phyloP scores from a whole-genome alignment of 35 echinoderm and acorn worm genomes.

The Lytechinus pictus region DNA sequence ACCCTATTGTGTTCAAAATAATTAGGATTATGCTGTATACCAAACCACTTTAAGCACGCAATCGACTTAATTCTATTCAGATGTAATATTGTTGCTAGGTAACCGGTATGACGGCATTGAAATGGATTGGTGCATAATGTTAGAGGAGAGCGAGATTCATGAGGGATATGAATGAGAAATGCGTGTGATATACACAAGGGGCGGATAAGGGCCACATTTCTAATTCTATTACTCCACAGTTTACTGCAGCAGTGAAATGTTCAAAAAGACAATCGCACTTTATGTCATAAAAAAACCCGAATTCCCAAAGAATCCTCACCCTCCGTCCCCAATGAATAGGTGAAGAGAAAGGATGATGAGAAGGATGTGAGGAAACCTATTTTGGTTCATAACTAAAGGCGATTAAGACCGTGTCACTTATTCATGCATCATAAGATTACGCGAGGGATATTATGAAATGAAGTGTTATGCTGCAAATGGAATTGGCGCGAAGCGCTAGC shows the following conservation, averaged over 20 bases:
- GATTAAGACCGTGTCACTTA: neutral
- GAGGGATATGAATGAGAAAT: neutral
- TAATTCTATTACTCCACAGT: no score
- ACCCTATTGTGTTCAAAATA: no score
- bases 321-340: neutral
- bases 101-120: neutral
- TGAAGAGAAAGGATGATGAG: neutral
- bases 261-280: no score
- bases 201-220: no score
- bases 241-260: no score
- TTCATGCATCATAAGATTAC: neutral
- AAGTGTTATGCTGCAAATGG: no score
- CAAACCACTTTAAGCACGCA: neutral
- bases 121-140: neutral
- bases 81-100: neutral
- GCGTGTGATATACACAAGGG: no score
- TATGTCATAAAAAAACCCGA: no score
- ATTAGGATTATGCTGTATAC: neutral
- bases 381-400: neutral
- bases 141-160: neutral
- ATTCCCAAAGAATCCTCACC: no score
- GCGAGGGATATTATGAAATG: neutral
- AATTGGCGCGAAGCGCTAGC: no score
- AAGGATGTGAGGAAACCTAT: neutral
- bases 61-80: neutral